A percentile compares a stretch with the other conserved stretches of the same genome.
phyloP scores from a whole-genome alignment of 2,113 vertebrate genomes.

The Octodon degus region DNA sequence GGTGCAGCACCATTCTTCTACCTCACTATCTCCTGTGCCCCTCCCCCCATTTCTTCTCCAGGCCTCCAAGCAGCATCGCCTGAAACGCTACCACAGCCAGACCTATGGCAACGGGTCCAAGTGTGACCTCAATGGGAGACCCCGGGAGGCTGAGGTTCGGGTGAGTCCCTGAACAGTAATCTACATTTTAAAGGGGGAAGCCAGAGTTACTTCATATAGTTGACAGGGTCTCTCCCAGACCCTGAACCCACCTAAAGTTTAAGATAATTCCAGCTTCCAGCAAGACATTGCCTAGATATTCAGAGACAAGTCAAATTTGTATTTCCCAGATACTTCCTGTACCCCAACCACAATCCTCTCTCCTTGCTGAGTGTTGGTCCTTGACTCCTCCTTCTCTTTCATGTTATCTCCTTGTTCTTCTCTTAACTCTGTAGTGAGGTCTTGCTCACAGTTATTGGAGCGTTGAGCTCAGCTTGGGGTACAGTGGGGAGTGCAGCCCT shows the following conservation, averaged over 20 bases:
- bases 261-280: constrained; percentile 4
- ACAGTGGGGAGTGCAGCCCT: background rate
- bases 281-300: background rate
- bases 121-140: constrained; percentile 94
- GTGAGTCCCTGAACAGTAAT: constrained; percentile 84
- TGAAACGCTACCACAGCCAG: constrained; percentile 97
- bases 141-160: constrained; percentile 94
- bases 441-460: background rate
- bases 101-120: constrained; percentile 95
- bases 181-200: background rate
- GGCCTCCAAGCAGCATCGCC: constrained; percentile 95
- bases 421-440: background rate
- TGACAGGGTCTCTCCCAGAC: background rate
- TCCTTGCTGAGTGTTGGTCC: background rate
- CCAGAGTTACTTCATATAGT: background rate
- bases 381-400: background rate
- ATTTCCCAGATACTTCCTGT: background rate
- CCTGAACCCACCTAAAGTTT: background rate
- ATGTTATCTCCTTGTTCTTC: background rate
- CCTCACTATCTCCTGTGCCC: background rate
- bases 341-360: background rate
- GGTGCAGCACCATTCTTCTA: background rate
- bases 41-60: constrained; percentile 64
- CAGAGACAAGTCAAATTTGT: background rate
- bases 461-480: background rate